A percentile compares a stretch with the other conserved stretches of the same genome.
These are phyloP conservation scores for Peromyscus leucopus DNA, from an alignment of 2,113 vertebrate species.

Conservation along the genomic window DNA sequence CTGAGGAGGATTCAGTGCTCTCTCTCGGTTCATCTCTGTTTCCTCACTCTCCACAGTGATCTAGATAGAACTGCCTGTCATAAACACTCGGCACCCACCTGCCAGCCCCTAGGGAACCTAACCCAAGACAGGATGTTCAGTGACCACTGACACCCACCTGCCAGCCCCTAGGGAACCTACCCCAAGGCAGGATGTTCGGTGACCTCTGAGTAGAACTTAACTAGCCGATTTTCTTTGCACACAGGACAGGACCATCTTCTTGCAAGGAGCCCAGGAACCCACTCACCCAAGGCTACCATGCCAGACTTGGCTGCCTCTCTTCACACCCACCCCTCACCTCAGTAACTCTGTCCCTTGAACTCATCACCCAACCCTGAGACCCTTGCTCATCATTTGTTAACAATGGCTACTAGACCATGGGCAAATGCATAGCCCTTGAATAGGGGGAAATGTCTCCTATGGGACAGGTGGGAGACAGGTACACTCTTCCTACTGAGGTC, in stretches of 20 bases:
- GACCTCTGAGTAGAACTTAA: rapidly evolving
- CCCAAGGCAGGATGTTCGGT: no score
- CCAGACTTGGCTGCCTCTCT: not conserved
- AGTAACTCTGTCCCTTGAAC: not conserved
- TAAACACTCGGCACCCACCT: not conserved
- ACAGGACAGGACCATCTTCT: not conserved
- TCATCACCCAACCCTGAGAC: not conserved
- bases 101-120: no score
- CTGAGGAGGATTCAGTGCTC: not conserved
- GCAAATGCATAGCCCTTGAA: rapidly evolving
- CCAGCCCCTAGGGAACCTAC: no score
- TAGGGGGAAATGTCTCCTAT: not conserved
- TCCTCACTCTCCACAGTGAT: not conserved
- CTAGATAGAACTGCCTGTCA: rapidly evolving
- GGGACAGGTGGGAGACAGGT: not conserved
- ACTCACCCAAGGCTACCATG: not conserved
- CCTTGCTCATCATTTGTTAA: not conserved
- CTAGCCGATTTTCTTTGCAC: not conserved
- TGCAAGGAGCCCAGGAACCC: not conserved
- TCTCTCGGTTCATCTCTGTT: not conserved
- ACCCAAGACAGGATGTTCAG: no score
- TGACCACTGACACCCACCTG: rapidly evolving
- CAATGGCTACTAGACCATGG: rapidly evolving
- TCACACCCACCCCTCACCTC: not conserved
- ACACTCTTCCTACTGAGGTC: rapidly evolving